Conservation (phyloP, 2,797 vertebrate genomes). For the Macrochelys suwanniensis region DNA sequence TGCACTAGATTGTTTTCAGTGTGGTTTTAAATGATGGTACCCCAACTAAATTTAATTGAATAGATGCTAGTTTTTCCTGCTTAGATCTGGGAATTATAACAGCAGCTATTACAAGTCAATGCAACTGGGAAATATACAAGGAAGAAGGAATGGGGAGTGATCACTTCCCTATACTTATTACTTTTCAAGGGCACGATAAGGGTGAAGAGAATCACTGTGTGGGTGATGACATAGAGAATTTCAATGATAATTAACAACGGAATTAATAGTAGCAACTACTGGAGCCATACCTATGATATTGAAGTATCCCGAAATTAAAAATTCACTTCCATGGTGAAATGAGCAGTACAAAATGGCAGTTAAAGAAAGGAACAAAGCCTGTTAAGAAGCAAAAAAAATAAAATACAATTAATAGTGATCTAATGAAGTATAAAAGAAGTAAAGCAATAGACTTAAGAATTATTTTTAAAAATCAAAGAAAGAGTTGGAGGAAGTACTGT, state of each 20-base stretch:
- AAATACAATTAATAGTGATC: not conserved
- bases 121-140: not conserved
- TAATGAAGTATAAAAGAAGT: not conserved
- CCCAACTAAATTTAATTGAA: not conserved
- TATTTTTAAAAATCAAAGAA: not conserved
- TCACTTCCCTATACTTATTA: not conserved
- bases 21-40: not conserved
- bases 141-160: not conserved
- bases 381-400: not conserved
- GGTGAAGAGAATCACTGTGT: not conserved
- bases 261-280: not conserved
- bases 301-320: not conserved
- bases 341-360: not conserved
- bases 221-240: not conserved
- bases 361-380: not conserved
- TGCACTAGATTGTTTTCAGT: too few relatives aligned
- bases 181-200: not conserved
- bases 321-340: not conserved
- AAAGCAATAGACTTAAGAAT: not conserved
- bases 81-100: not conserved
- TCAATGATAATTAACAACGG: too few relatives aligned
- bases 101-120: not conserved
- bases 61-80: not conserved
- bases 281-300: not conserved
- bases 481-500: not conserved